Evolutionary conservation across 2,888 invertebrate genomes (phyloP).

Genomic region (Aphodius sticticus): DNA sequence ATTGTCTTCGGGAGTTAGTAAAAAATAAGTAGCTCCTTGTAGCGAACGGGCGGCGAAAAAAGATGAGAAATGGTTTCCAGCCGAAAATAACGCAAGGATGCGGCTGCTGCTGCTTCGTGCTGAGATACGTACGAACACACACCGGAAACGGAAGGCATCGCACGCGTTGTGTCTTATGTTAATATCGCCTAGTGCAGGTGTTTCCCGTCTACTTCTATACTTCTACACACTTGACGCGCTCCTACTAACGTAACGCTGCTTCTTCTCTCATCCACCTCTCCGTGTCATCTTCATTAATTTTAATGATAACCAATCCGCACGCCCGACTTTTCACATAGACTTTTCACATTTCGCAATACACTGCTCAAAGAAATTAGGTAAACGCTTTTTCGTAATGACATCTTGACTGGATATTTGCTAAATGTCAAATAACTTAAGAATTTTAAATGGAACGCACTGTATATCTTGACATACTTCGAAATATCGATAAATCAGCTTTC

Average conservation of each 20-base stretch:
- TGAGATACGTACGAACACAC: not conserved
- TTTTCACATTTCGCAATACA: no score
- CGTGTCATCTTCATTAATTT: not conserved
- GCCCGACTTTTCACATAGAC: not conserved
- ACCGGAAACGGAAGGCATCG: constrained; percentile 4
- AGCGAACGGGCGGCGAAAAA: not conserved
- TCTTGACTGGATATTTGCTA: no score
- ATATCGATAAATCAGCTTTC: no score
- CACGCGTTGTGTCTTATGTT: not conserved
- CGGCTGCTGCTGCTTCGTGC: not conserved
- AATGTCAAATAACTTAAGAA: no score
- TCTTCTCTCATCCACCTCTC: not conserved
- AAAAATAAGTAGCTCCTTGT: constrained; percentile 4
- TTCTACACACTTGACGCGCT: not conserved
- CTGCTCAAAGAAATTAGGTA: not conserved
- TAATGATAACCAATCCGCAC: not conserved
- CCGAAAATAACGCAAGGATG: not conserved
- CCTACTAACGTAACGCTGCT: not conserved
- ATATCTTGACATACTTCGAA: no score
- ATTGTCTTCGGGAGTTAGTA: not conserved
- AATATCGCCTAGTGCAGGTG: not conserved
- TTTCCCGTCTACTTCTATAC: not conserved
- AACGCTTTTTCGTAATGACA: no score
- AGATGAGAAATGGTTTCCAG: not conserved
- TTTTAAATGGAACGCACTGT: no score